Percentiles rank a stretch among this genome's conserved stretches.
phyloP scores from a whole-genome alignment of 2,888 invertebrate species.

The Tiphia femorata region DNA sequence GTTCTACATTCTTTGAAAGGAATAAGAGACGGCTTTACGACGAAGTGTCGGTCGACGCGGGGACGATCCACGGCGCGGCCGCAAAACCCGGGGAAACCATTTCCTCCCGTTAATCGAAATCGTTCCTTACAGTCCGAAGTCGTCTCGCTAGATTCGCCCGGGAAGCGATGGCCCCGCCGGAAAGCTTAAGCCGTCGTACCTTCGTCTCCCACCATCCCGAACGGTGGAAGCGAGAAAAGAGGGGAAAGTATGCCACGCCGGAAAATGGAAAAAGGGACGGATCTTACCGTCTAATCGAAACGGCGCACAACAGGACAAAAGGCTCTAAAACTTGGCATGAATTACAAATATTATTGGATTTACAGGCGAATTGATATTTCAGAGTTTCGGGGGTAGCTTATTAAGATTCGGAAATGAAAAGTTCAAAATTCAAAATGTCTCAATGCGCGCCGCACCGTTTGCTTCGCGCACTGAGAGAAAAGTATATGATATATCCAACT shows the following conservation, averaged over 20 bases:
- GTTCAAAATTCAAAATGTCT: too few relatives aligned
- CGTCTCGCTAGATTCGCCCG: conserved; percentile 24
- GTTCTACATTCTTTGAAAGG: neutral
- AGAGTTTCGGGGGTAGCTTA: too few relatives aligned
- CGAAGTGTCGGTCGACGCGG: conserved; percentile 50
- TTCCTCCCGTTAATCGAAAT: conserved; percentile 65
- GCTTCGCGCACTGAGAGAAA: too few relatives aligned
- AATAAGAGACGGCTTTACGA: conserved; percentile 22
- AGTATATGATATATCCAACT: too few relatives aligned
- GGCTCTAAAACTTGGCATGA: too few relatives aligned
- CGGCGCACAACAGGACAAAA: too few relatives aligned
- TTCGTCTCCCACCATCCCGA: neutral
- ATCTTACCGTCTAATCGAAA: too few relatives aligned
- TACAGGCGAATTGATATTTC: too few relatives aligned
- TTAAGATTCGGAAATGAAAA: too few relatives aligned
- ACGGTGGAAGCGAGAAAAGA: conserved; percentile 3
- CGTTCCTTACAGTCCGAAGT: conserved; percentile 39
- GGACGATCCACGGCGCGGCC: conserved; percentile 52
- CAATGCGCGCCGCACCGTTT: too few relatives aligned
- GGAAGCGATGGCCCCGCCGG: conserved; percentile 28
- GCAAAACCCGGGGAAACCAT: conserved; percentile 60
- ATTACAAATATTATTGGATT: too few relatives aligned
- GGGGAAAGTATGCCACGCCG: conserved; percentile 6
- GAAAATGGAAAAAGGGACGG: too few relatives aligned
- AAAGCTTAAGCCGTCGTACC: conserved; percentile 35